A percentile compares a stretch with the other conserved stretches of the same genome.
Conservation (phyloP, 2,888 invertebrate genomes). For the Biston stratarius region DNA sequence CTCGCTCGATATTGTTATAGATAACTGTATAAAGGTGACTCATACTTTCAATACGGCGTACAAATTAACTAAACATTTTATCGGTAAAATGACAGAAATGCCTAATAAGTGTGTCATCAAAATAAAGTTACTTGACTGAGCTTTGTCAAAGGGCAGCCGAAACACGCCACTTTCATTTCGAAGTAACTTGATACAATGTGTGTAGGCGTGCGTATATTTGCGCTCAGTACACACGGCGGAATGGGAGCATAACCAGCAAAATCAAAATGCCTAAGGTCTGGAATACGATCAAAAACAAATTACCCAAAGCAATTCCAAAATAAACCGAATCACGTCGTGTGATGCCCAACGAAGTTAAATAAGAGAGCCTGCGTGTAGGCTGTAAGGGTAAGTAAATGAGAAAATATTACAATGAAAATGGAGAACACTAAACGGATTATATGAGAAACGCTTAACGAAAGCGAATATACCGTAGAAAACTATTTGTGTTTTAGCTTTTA, state of each 20-base stretch:
- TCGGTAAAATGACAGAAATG: constrained; percentile 5
- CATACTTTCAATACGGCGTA: not conserved
- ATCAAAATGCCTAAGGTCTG: constrained; percentile 7
- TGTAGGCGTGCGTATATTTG: constrained; percentile 36
- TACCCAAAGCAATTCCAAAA: constrained; percentile 29
- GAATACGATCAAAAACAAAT: constrained; percentile 20
- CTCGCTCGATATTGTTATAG: too few relatives aligned
- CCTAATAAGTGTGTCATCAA: constrained; percentile 19
- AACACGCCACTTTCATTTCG: constrained; percentile 32
- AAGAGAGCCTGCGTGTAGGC: constrained; percentile 14
- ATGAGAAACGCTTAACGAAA: not conserved
- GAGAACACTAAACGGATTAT: not conserved
- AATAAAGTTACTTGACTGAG: constrained; percentile 16
- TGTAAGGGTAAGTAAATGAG: not conserved
- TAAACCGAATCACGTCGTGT: constrained; percentile 29
- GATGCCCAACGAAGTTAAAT: constrained; percentile 19
- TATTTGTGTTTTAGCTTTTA: not conserved
- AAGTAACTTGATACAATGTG: constrained; percentile 28
- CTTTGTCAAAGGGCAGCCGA: constrained; percentile 26
- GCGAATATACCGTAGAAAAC: not conserved
- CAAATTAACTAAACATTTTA: not conserved
- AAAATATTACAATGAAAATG: not conserved
- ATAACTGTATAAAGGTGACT: not conserved
- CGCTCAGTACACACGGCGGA: constrained; percentile 31
- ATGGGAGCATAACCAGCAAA: constrained; percentile 18